Evolutionary conservation across 1,140 invertebrate genomes (phyloP), one percentile per base, ranked within the genome.

Genomic region (Maconellicoccus hirsutus): DNA sequence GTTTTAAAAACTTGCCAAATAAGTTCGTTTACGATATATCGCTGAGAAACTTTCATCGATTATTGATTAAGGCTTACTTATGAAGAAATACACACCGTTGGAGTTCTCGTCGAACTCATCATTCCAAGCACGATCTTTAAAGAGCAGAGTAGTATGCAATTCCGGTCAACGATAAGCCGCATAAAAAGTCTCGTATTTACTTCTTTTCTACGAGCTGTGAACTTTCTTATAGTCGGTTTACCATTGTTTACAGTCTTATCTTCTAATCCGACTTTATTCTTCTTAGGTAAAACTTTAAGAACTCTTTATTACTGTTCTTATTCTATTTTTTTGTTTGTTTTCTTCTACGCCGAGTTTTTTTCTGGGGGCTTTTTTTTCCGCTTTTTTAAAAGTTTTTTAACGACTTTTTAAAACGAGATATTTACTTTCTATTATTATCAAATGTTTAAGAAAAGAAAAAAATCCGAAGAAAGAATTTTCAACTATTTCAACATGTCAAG

Each of bases 251-350:
- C 19, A 66, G 25, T 66, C 61, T 66, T 26, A 66, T 66, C 61
- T 22, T 66, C 61, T 66, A 66, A 66, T 66, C 61, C 61, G 25
- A 66, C 61, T 66, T 26, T 25, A 23, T 66, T 66, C 61, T 66
- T 66, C 25, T 66, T 66, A 66, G 25, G 25, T 25, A 66, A 66
- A 26, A 66, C 10, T 66, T 66, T 66, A 66, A 66, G 61, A 66
- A 66, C 61, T 66, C 61, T 66, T 66, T 66, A 66, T 66, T 66
- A 66, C 61, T 66, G 21, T 66, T 66, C 10, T 26, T 66, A 25
- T 66, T 66, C 16, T 26, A 66, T 25, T 26, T 66, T 66, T 23
- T 66, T 66, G 8, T 26, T 23, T 66, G 61, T 66, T 23, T 22
- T 52, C n/a, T 16, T 16, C n/a, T 16, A 19, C 42, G 16, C 42